These are phyloP conservation scores for Mayetiola destructor DNA, from an alignment of 2,888 invertebrate genomes.

Conservation along the genomic window DNA sequence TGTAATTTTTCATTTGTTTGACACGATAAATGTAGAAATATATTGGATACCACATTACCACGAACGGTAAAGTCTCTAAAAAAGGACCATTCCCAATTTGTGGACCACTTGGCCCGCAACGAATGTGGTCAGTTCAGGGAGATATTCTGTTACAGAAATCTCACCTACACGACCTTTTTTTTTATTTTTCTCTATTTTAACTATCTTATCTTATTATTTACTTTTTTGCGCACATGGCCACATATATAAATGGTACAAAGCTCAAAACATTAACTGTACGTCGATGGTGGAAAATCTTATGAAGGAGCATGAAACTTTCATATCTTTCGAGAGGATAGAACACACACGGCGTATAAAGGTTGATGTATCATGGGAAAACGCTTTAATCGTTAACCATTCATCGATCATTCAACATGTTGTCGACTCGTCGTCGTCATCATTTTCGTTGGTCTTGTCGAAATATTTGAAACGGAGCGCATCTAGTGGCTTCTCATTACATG, in stretches of 20 bases:
- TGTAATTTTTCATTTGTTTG: neutral
- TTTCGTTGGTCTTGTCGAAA: neutral
- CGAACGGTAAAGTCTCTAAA: too few relatives aligned
- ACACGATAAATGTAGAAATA: neutral
- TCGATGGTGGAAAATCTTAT: neutral
- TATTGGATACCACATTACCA: too few relatives aligned
- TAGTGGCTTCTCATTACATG: neutral
- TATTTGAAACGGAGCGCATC: neutral
- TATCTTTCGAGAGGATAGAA: neutral
- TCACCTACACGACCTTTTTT: too few relatives aligned
- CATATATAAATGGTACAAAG: neutral
- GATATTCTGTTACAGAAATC: too few relatives aligned
- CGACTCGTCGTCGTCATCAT: neutral
- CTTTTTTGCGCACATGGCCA: neutral
- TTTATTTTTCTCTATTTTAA: neutral
- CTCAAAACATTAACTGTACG: neutral
- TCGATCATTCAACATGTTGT: constrained; percentile 9
- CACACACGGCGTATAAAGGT: neutral
- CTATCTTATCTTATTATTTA: neutral
- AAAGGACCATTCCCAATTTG: neutral
- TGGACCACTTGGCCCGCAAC: too few relatives aligned
- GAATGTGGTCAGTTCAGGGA: too few relatives aligned
- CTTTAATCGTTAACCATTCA: constrained; percentile 1
- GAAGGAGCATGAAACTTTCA: neutral
- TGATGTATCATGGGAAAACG: neutral